Evolutionary conservation across 2,797 vertebrate species (phyloP).

Genomic region (Vireo griseus): DNA sequence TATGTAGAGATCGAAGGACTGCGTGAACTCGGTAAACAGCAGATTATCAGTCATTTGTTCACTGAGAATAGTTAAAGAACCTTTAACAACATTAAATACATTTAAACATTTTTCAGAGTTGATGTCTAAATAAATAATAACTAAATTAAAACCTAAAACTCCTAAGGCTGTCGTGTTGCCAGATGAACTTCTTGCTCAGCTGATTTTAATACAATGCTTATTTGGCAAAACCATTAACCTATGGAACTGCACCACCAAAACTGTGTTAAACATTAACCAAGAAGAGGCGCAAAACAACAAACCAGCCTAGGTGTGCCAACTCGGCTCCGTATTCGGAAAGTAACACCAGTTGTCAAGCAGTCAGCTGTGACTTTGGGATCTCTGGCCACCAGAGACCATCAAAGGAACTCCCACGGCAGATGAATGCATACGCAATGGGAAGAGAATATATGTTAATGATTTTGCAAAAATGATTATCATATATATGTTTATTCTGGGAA

Average conservation of each 20-base stretch:
- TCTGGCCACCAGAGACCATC: background rate
- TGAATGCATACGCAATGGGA: accelerated
- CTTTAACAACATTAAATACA: background rate
- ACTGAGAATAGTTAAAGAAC: background rate
- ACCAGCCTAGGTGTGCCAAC: background rate
- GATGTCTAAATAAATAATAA: background rate
- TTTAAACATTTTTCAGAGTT: background rate
- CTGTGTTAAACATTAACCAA: accelerated
- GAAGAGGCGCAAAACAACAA: background rate
- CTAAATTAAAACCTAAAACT: background rate
- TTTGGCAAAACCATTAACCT: background rate
- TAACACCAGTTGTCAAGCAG: background rate
- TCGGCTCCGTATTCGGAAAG: background rate
- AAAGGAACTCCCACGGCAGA: background rate
- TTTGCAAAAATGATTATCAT: background rate
- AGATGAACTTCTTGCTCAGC: background rate
- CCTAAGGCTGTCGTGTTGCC: background rate
- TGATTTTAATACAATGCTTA: background rate
- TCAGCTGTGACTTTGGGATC: background rate
- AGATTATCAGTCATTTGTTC: background rate
- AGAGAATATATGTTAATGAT: background rate
- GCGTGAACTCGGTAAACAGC: background rate
- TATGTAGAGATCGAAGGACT: background rate
- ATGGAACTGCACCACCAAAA: background rate
- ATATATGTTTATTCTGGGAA: background rate